A percentile compares a stretch with the other conserved stretches of the same genome.
Evolutionary conservation across 2,888 invertebrate species (phyloP).

Genomic region (Biston betularia): DNA sequence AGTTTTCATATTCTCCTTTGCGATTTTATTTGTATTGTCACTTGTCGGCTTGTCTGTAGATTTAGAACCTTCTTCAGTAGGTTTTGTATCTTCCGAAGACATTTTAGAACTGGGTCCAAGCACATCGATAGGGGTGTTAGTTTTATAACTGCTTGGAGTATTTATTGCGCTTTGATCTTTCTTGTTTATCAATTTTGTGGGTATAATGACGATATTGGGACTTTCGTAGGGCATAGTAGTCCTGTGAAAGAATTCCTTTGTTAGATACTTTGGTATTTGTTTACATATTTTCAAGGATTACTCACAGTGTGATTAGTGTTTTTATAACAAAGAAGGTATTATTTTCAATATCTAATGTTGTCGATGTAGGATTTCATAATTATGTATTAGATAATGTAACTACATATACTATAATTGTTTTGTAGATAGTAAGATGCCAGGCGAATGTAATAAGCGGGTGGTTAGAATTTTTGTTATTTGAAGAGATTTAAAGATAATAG

Average conservation of each 20-base stretch:
- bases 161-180: background rate
- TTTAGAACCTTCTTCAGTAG: background rate
- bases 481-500: too few species aligned
- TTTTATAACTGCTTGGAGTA: background rate
- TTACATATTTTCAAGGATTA: background rate
- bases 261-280: background rate
- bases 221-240: slow-evolving; percentile 28
- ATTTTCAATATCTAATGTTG: background rate
- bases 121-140: background rate
- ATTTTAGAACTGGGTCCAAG: background rate
- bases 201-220: slow-evolving; percentile 40
- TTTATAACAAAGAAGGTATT: background rate
- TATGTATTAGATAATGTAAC: too few species aligned
- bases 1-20: background rate
- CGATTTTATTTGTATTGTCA: background rate
- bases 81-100: background rate
- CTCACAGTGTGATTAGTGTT: background rate
- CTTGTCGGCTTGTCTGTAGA: background rate
- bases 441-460: too few species aligned
- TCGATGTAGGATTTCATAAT: too few species aligned
- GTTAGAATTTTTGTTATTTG: too few species aligned
- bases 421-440: too few species aligned
- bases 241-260: slow-evolving; percentile 27
- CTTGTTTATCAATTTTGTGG: slow-evolving; percentile 12
- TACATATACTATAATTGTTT: too few species aligned